These are phyloP conservation scores for Urophycis tenuis DNA, from an alignment of 2,797 vertebrate species.

Conservation along the genomic window DNA sequence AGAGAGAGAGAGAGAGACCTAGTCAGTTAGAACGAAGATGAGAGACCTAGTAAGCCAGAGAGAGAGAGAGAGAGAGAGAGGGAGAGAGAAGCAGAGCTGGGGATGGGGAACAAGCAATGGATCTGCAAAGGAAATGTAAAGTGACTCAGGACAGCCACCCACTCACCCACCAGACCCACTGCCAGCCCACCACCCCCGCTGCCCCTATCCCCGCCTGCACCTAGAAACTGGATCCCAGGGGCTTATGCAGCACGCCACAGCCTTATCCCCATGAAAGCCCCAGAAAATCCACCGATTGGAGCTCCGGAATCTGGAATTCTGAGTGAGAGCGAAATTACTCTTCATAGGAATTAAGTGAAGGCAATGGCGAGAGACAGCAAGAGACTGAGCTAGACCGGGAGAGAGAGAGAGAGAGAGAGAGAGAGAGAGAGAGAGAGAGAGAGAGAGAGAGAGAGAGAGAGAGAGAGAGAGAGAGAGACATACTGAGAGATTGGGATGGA, in stretches of 20 bases:
- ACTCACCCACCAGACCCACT: conserved; percentile 26
- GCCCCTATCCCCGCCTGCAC: conserved; percentile 17
- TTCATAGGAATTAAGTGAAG: conserved; percentile 47
- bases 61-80: too few species aligned
- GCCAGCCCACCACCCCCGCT: conserved; percentile 18
- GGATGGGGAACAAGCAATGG: conserved; percentile 5
- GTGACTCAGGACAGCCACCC: not conserved
- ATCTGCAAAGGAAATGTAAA: conserved; percentile 3
- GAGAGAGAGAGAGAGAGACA: conserved; percentile 16
- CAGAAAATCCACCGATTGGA: conserved; percentile 61
- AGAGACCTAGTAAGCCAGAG: not conserved
- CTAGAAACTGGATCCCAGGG: conserved; percentile 52
- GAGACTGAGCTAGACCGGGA: conserved; percentile 12
- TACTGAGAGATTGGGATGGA: conserved; percentile 23
- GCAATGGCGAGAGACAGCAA: conserved; percentile 5
- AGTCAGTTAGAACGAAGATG: too few species aligned
- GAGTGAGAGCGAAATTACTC: conserved; percentile 60
- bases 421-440: not conserved
- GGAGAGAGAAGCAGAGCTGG: conserved; percentile 20
- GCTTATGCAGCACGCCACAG: conserved; percentile 51
- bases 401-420: not conserved
- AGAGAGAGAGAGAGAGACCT: too few species aligned
- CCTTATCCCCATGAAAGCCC: conserved; percentile 64
- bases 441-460: conserved; percentile 16
- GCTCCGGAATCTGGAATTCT: conserved; percentile 59